Conservation (phyloP, 1,140 invertebrate genomes). For the Zaprionus ghesquierei region DNA sequence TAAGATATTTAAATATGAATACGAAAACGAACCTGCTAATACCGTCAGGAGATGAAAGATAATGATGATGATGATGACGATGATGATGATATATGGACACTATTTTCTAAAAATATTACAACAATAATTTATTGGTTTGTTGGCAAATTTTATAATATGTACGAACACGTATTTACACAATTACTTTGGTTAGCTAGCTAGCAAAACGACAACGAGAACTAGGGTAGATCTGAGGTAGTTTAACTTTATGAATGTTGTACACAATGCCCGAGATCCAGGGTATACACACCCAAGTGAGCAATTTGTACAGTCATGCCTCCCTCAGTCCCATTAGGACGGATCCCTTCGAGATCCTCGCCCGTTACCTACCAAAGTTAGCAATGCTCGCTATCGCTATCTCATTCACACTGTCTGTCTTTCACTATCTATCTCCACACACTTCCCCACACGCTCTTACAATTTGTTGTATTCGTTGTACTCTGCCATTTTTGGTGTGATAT, state of each 20-base stretch:
- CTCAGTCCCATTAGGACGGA: constrained; percentile 43
- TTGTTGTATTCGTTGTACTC: constrained; percentile 75
- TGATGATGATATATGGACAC: constrained; percentile 74
- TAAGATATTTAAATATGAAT: constrained; percentile 36
- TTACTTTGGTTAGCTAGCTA: constrained; percentile 76
- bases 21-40: constrained; percentile 16
- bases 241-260: constrained; percentile 78
- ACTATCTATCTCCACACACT: background rate
- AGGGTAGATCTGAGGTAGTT: constrained; percentile 76
- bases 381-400: constrained; percentile 57
- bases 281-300: constrained; percentile 65
- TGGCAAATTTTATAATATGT: constrained; percentile 71
- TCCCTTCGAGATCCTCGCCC: background rate
- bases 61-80: constrained; percentile 19
- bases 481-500: constrained; percentile 82
- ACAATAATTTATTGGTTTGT: constrained; percentile 80
- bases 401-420: background rate
- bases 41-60: constrained; percentile 7
- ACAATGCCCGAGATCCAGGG: constrained; percentile 59
- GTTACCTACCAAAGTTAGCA: constrained; percentile 66
- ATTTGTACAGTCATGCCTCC: constrained; percentile 60
- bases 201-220: constrained; percentile 74
- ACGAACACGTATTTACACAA: constrained; percentile 63
- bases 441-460: constrained; percentile 45
- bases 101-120: constrained; percentile 81